phyloP scores from a whole-genome alignment of 1,140 invertebrate genomes.

The Rhopalosiphum maidis region DNA sequence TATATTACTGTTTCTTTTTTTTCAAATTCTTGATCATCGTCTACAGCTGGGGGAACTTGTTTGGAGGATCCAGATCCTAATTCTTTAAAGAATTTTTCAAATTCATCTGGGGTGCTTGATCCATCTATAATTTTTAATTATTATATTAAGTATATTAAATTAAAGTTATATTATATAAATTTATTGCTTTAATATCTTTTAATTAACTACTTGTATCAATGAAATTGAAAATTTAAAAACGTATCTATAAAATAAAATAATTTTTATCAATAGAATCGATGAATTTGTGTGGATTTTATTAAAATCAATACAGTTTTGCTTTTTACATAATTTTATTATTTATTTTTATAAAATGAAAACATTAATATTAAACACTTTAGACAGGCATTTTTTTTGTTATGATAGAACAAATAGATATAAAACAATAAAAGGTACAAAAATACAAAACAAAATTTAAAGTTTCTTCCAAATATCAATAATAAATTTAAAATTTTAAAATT shows the following conservation, averaged over 20 bases:
- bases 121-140: constrained; percentile 66
- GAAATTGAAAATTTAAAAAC: not conserved
- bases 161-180: not conserved
- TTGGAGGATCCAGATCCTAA: constrained; percentile 74
- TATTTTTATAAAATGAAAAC: not conserved
- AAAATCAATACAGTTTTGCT: not conserved
- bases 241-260: not conserved
- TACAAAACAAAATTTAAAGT: not conserved
- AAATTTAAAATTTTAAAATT: not conserved
- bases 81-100: constrained; percentile 74
- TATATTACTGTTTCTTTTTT: constrained; percentile 63
- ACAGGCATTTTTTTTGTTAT: not conserved
- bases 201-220: not conserved
- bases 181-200: not conserved
- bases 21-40: constrained; percentile 72
- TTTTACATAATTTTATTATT: not conserved
- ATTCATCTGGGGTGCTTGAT: constrained; percentile 69
- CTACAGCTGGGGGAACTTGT: constrained; percentile 70
- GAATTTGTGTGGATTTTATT: not conserved
- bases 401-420: not conserved
- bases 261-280: not conserved
- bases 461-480: not conserved
- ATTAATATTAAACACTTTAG: not conserved
- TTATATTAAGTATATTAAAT: not conserved
- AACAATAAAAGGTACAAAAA: not conserved